These are phyloP conservation scores for Silvanus unidentatus DNA, from an alignment of 2,888 invertebrate species.

Conservation along the genomic window DNA sequence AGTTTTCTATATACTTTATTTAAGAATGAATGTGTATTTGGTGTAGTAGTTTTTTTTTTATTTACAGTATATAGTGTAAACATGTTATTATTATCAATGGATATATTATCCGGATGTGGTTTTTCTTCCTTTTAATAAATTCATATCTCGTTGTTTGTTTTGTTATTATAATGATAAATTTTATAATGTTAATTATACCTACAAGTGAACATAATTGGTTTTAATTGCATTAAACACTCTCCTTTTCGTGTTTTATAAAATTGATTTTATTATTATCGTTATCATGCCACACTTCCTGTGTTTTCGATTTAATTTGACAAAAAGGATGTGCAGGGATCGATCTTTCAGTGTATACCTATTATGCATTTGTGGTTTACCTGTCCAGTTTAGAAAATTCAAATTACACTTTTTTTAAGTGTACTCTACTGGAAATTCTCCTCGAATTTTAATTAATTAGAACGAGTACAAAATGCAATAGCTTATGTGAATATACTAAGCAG, in stretches of 20 bases:
- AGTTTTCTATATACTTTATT: too few relatives aligned
- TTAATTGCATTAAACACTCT: constrained; percentile 18
- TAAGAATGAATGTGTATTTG: background rate
- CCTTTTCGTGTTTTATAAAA: constrained; percentile 12
- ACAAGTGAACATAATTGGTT: constrained; percentile 22
- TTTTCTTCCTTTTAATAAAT: constrained; percentile 25
- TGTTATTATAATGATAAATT: constrained; percentile 15
- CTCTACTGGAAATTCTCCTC: too few relatives aligned
- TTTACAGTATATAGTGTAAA: constrained; percentile 18
- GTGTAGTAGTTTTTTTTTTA: constrained; percentile 18
- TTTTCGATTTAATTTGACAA: too few relatives aligned
- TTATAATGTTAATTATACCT: constrained; percentile 25
- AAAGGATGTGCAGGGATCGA: too few relatives aligned
- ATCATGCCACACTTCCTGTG: too few relatives aligned
- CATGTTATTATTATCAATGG: constrained; percentile 13
- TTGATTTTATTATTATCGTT: background rate
- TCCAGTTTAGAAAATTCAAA: too few relatives aligned
- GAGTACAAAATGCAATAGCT: too few relatives aligned
- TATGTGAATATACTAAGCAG: too few relatives aligned
- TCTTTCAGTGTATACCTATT: too few relatives aligned
- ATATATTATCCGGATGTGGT: constrained; percentile 23
- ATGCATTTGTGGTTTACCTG: too few relatives aligned
- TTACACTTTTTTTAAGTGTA: too few relatives aligned
- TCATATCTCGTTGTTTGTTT: constrained; percentile 18
- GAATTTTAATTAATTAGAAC: too few relatives aligned